Evolutionary conservation across 2,888 invertebrate genomes (phyloP).

Genomic region (Lochmaea capreae): DNA sequence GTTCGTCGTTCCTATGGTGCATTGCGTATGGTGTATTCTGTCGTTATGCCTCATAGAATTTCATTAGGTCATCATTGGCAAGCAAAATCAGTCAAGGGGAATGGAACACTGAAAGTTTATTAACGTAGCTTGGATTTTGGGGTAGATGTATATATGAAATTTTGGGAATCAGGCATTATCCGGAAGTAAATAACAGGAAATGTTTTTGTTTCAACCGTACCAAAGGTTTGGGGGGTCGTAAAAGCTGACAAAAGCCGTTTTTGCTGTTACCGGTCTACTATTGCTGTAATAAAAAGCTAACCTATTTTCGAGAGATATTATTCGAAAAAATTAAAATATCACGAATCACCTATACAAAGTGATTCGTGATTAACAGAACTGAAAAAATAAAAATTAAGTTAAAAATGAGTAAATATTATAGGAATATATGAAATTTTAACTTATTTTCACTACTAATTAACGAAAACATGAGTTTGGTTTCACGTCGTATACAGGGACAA

Average conservation of each 20-base stretch:
- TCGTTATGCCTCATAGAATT: constrained; percentile 63
- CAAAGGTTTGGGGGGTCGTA: constrained; percentile 30
- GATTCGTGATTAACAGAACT: background rate
- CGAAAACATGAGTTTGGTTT: no score
- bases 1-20: constrained; percentile 45
- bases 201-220: constrained; percentile 34
- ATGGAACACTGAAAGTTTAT: constrained; percentile 59
- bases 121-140: constrained; percentile 51
- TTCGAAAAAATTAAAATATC: background rate
- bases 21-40: constrained; percentile 52
- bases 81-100: constrained; percentile 60
- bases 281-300: constrained; percentile 5
- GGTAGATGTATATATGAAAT: constrained; percentile 35
- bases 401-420: no score
- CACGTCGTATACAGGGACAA: no score
- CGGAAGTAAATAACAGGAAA: constrained; percentile 38
- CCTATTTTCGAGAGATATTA: constrained; percentile 5
- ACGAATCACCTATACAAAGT: background rate
- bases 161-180: constrained; percentile 26
- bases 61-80: constrained; percentile 63
- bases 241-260: constrained; percentile 35
- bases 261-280: constrained; percentile 19
- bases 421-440: no score
- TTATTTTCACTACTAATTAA: no score
- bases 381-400: no score